These are phyloP conservation scores for Drosophila testacea DNA, from an alignment of 2,888 invertebrate genomes.

Conservation along the genomic window DNA sequence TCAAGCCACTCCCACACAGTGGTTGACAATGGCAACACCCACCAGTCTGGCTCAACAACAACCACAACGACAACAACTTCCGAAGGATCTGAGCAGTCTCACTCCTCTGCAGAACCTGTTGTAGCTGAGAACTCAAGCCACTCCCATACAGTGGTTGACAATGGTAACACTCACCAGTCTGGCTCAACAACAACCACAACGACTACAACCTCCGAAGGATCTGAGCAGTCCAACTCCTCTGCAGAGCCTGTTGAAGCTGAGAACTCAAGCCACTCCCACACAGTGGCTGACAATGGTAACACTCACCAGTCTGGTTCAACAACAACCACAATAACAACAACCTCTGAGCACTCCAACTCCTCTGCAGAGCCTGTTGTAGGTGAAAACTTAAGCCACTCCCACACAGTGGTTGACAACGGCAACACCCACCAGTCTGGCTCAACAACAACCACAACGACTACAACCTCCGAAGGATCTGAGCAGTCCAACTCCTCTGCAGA, in stretches of 20 bases:
- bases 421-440: slow-evolving; percentile 7
- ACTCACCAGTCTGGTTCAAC: slow-evolving; percentile 5
- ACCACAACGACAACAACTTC: slow-evolving; percentile 14
- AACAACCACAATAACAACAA: slow-evolving; percentile 13
- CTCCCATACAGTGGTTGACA: background rate
- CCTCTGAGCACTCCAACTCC: background rate
- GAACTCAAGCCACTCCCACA: background rate
- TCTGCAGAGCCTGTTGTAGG: background rate
- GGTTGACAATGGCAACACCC: slow-evolving; percentile 2
- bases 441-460: slow-evolving; percentile 14
- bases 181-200: slow-evolving; percentile 17
- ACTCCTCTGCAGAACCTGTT: background rate
- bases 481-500: background rate
- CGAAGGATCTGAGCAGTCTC: background rate
- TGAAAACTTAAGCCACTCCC: background rate
- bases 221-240: background rate
- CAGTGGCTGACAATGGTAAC: slow-evolving; percentile 5
- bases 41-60: slow-evolving; percentile 11
- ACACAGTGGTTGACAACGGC: background rate
- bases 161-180: slow-evolving; percentile 3
- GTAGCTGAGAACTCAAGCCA: background rate
- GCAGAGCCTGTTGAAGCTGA: background rate
- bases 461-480: background rate
- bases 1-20: background rate
- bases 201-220: slow-evolving; percentile 5